Evolutionary conservation across 2,113 vertebrate genomes (phyloP), one percentile per base, ranked within the genome.

Genomic region (Limnothrissa miodon): DNA sequence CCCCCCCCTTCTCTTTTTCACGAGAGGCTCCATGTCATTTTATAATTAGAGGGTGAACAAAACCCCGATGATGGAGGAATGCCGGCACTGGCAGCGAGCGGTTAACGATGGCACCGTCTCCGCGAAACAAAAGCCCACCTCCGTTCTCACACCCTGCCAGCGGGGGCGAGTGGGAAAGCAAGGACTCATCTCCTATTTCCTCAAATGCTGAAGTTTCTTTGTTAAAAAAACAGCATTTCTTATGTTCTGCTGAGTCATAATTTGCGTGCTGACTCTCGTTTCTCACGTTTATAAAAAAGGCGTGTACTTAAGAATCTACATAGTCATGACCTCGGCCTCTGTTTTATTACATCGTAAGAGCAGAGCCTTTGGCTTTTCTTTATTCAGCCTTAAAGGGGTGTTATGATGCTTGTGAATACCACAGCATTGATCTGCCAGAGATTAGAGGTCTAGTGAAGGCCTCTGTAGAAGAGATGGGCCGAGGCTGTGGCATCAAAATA

Each of bases 31-130:
- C 66, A 36, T 36, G 25, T 36, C 66, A 36, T 70, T 70, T 70
- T 36, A 70, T 70, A 70, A 70, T 70, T 70, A 70, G 66, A 70
- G 66, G 66, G 66, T 29, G 36, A 70, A 36, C 36, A 29, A 36
- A 53, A 48, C 46, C 4, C 62, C 25, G 29, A 29, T 11, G 62
- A 66, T 70, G 66, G 66, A 33, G 15, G 33, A 11, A 13, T 11
- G 66, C 29, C 66, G 36, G 66, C 33, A 3, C 3, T 15, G 66
- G 33, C 66, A 70, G 33, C 66, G n/a, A 29, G n/a, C 7, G n/a
- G n/a, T n/a, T 62, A 62, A 62, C 9, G 56, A 62, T 25, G 56
- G 7, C 56, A 25, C 56, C 56, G 7, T 62, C 56, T 25, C 56
- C 15, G 29, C 29, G 66, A 36, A 11, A 5, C 7, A 0, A n/a